Conservation (phyloP, 2,797 vertebrate species). For the Scleropages formosus region DNA sequence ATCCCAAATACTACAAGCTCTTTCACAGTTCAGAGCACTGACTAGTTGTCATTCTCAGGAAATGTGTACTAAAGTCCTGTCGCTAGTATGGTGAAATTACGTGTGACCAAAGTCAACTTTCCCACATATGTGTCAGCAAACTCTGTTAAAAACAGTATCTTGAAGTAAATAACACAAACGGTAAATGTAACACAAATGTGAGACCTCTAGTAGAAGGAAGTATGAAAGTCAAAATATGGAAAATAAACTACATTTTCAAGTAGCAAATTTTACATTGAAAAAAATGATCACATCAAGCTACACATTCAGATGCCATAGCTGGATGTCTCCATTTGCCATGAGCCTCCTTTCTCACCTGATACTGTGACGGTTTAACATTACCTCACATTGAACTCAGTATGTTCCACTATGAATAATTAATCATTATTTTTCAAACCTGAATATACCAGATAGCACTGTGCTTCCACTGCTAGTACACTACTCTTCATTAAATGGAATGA, state of each 20-base stretch:
- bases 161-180: too few relatives aligned
- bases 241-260: too few relatives aligned
- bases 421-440: conserved; percentile 52
- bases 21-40: too few relatives aligned
- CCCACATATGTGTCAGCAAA: too few relatives aligned
- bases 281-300: not conserved
- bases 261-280: not conserved
- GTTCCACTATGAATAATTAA: conserved; percentile 75
- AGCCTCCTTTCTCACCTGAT: conserved; percentile 24
- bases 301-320: conserved; percentile 20
- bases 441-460: conserved; percentile 41
- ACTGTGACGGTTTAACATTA: conserved; percentile 50
- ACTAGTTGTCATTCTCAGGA: too few relatives aligned
- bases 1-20: not conserved
- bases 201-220: too few relatives aligned
- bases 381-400: conserved; percentile 48
- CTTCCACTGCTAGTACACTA: conserved; percentile 38
- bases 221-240: too few relatives aligned
- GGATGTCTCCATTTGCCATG: conserved; percentile 12
- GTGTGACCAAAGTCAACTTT: too few relatives aligned
- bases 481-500: not conserved
- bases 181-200: too few relatives aligned
- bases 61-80: too few relatives aligned
- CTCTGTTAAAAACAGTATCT: too few relatives aligned
- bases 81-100: too few relatives aligned